Percentiles rank a stretch among this genome's conserved stretches.
phyloP scores from a whole-genome alignment of 2,888 invertebrate genomes.

The Lochmaea capreae region DNA sequence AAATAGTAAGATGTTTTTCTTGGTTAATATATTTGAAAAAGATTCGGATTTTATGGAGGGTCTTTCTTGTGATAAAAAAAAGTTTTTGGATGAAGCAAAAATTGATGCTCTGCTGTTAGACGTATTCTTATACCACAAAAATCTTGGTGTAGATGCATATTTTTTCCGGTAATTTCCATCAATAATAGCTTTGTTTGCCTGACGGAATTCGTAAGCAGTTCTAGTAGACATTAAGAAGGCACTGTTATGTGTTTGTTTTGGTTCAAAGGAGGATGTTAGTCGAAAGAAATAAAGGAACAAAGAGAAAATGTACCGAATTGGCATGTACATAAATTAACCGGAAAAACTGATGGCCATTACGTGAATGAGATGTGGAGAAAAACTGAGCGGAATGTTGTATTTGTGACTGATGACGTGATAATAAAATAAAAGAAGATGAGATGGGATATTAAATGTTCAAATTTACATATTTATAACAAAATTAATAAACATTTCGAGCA shows the following conservation, averaged over 20 bases:
- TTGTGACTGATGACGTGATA: neutral
- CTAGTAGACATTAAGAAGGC: slow-evolving; percentile 32
- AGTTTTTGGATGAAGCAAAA: too few relatives aligned
- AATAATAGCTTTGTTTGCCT: slow-evolving; percentile 38
- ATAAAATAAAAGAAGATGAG: neutral
- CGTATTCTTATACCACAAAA: neutral
- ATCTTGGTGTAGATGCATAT: slow-evolving; percentile 26
- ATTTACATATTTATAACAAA: too few relatives aligned
- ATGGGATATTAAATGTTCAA: too few relatives aligned
- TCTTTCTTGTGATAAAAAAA: too few relatives aligned
- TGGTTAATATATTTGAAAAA: neutral
- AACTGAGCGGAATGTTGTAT: slow-evolving; percentile 1
- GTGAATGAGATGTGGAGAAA: neutral
- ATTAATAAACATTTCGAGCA: too few relatives aligned
- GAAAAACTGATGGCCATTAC: slow-evolving; percentile 10
- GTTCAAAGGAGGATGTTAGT: slow-evolving; percentile 19
- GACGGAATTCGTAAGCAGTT: slow-evolving; percentile 35
- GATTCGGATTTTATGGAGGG: too few relatives aligned
- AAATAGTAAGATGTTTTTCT: neutral
- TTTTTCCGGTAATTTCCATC: slow-evolving; percentile 37
- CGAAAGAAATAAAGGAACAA: slow-evolving; percentile 23
- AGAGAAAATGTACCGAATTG: slow-evolving; percentile 16
- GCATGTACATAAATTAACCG: slow-evolving; percentile 26
- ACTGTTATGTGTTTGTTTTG: slow-evolving; percentile 27
- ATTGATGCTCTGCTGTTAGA: neutral